These are phyloP conservation scores for Brachycybe producta DNA, from an alignment of 2,888 invertebrate genomes.

Conservation along the genomic window DNA sequence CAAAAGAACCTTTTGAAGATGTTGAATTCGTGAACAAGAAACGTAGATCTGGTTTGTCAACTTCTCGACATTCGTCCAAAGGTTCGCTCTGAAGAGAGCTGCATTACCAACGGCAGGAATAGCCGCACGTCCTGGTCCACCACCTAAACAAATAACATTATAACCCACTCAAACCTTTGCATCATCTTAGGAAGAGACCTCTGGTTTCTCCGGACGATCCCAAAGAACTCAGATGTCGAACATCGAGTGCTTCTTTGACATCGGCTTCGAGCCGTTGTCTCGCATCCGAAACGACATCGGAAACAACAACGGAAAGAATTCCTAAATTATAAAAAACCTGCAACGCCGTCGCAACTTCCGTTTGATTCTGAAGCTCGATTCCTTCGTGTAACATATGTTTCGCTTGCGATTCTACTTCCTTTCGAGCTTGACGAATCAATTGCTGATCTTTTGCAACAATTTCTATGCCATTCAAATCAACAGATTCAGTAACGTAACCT, in stretches of 20 bases:
- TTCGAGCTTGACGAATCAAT: slow-evolving; percentile 49
- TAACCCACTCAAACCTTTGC: slow-evolving; percentile 5
- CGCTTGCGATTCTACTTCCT: slow-evolving; percentile 63
- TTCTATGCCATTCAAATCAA: slow-evolving; percentile 66
- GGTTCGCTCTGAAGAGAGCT: slow-evolving; percentile 47
- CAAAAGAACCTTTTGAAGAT: slow-evolving; percentile 41
- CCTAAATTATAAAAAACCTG: slow-evolving; percentile 49
- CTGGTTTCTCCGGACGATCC: slow-evolving; percentile 8
- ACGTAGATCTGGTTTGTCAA: slow-evolving; percentile 52
- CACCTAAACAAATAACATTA: neutral
- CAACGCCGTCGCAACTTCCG: slow-evolving; percentile 46
- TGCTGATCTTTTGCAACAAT: slow-evolving; percentile 60
- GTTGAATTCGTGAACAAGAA: slow-evolving; percentile 33
- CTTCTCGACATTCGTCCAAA: slow-evolving; percentile 83
- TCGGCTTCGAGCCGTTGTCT: slow-evolving; percentile 37
- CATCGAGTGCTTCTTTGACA: slow-evolving; percentile 40
- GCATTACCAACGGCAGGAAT: slow-evolving; percentile 45
- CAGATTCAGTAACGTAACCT: slow-evolving; percentile 67
- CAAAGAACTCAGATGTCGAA: slow-evolving; percentile 8
- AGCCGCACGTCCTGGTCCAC: slow-evolving; percentile 45
- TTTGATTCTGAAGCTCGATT: slow-evolving; percentile 47
- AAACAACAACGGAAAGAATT: slow-evolving; percentile 37
- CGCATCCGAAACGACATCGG: slow-evolving; percentile 37
- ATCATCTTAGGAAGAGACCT: slow-evolving; percentile 16
- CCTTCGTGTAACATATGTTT: slow-evolving; percentile 67